These are phyloP conservation scores for Galago senegalensis DNA, from an alignment of 2,797 vertebrate genomes.

Conservation along the genomic window DNA sequence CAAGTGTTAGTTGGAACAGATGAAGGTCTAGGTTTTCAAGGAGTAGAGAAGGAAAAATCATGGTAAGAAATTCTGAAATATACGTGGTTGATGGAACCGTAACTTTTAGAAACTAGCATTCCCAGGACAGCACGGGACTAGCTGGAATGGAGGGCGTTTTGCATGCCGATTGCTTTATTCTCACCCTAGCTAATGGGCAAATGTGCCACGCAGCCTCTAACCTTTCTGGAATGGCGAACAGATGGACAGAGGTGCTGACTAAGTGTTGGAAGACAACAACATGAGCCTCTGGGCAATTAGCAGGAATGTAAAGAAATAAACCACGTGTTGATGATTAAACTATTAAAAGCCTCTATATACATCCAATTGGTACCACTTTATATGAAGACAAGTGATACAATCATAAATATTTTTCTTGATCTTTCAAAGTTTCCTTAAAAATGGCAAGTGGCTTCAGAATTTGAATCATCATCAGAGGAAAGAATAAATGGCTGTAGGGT, in stretches of 20 bases:
- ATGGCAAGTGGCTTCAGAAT: conserved; percentile 39
- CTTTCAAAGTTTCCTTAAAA: conserved; percentile 60
- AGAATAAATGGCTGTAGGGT: background rate
- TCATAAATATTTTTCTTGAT: conserved; percentile 52
- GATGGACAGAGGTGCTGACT: conserved; percentile 73
- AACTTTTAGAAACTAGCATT: conserved; percentile 14
- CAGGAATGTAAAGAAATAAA: conserved; percentile 62
- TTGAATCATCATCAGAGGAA: conserved; percentile 19
- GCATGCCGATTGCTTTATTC: conserved; percentile 63
- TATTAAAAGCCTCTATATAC: conserved; percentile 36
- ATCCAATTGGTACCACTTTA: conserved; percentile 60
- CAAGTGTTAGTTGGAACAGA: background rate
- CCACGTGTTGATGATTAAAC: conserved; percentile 64
- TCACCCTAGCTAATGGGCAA: conserved; percentile 50
- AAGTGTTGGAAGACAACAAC: conserved; percentile 64
- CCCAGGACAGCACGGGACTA: background rate
- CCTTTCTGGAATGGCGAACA: conserved; percentile 62
- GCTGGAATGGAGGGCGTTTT: conserved; percentile 41
- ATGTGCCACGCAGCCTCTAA: conserved; percentile 1
- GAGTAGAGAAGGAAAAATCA: background rate
- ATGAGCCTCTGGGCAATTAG: conserved; percentile 61
- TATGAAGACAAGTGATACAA: conserved; percentile 47
- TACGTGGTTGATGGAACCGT: background rate
- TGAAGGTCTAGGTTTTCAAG: background rate
- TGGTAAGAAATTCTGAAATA: background rate